Evolutionary conservation across 2,113 vertebrate genomes (phyloP), one percentile per base, ranked within the genome.

Genomic region (Tichodroma muraria): DNA sequence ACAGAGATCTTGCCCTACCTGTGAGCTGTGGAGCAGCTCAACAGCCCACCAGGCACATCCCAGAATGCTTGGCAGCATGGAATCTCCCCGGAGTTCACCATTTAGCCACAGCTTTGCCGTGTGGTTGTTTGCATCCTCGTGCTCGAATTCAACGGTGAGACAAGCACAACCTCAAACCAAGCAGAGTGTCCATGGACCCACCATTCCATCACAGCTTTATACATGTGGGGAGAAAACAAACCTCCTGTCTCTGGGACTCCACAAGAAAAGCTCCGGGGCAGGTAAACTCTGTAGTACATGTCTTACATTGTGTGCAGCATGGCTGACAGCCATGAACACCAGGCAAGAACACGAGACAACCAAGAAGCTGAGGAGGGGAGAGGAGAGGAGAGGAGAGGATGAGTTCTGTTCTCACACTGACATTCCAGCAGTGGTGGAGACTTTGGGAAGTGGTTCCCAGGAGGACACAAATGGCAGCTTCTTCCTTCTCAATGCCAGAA

Each of bases 271-370:
- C 35, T 16, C 37, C n/a, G 17, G 31, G 61, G 3, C 59, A 76
- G 61, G 33, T 14, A 42, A 81, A 37, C 13, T 22, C 31, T 63
- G 45, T 2, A 33, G 37, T 16, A 27, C 15, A 24, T 2, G 3
- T 6, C 22, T 11, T 10, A 10, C 11, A 4, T 2, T 30, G 19
- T 2, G 8, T 28, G 64, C 50, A 75, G 77, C 47, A 45, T 4
- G 24, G 61, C 60, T 4, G 5, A 25, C 23, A 61, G 53, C 27
- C 1, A 1, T 8, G 33, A 31, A 31, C n/a, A n/a, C n/a, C n/a
- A n/a, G n/a, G n/a, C n/a, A n/a, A n/a, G 33, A 31, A 31, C 25
- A 30, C 0, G 1, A 60, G 37, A 11, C 8, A 44, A 5, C 8
- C 42, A 33, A n/a, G 64, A 25, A 52, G 54, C 20, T 60, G 25